Percentiles rank a stretch among this genome's conserved stretches.
These are phyloP conservation scores for Andrena flavipes DNA, from an alignment of 2,888 invertebrate genomes.

Conservation along the genomic window DNA sequence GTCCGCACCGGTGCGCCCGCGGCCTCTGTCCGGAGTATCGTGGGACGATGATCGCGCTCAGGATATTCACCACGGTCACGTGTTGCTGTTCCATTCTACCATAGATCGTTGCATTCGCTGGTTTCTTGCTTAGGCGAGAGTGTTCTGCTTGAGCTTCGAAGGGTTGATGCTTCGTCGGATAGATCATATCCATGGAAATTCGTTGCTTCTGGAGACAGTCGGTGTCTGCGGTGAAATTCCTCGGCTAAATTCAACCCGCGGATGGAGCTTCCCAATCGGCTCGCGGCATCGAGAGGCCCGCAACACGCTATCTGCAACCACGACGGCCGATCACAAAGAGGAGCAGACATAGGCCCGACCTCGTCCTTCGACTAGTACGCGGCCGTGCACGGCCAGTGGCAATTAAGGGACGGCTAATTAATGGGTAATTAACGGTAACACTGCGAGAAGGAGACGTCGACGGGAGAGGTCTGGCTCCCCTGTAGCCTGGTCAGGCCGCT, in stretches of 20 bases:
- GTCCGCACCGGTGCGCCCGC: slow-evolving; percentile 44
- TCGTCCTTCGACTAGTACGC: slow-evolving; percentile 51
- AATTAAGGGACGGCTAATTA: slow-evolving; percentile 84
- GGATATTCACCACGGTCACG: neutral
- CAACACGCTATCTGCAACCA: neutral
- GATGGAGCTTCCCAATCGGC: neutral
- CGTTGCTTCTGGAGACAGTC: too few species aligned
- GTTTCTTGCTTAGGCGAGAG: too few species aligned
- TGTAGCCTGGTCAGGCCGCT: slow-evolving; percentile 21
- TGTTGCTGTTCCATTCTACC: too few species aligned
- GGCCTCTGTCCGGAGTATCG: slow-evolving; percentile 6
- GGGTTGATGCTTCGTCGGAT: too few species aligned
- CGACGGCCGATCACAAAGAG: slow-evolving; percentile 30
- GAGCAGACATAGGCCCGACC: slow-evolving; percentile 32
- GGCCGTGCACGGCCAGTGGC: slow-evolving; percentile 62
- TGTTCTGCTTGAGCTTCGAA: too few species aligned
- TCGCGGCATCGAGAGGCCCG: neutral
- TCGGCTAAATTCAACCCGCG: too few species aligned
- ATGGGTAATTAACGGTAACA: slow-evolving; percentile 84
- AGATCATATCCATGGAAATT: too few species aligned
- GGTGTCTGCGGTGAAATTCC: too few species aligned
- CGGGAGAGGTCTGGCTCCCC: slow-evolving; percentile 41
- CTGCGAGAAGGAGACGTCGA: slow-evolving; percentile 81
- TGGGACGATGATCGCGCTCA: slow-evolving; percentile 3
- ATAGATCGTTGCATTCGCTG: too few species aligned